Evolutionary conservation across 2,113 vertebrate species (phyloP), one percentile per base, ranked within the genome.

Genomic region (Dicentrarchus labrax): DNA sequence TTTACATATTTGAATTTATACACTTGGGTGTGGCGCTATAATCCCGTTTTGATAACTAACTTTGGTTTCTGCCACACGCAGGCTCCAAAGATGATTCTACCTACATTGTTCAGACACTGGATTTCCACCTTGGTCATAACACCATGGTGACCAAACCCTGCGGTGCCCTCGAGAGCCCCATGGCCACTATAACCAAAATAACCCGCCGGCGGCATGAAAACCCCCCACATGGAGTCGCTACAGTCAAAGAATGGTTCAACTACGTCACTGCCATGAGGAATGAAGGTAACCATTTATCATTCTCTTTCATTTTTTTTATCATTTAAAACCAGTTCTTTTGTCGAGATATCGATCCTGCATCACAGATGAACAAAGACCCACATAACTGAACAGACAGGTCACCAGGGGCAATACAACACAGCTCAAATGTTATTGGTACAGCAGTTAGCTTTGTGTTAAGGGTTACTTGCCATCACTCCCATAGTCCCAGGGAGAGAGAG

Each of bases 131-230:
- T 22, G 98, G 98, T 76, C 98, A 99, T 68, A 99, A 99, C 86
- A 99, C 98, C 0, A 99, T 99, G 98, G 98, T 99, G 72, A 99
- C 98, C 59, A 99, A 99, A 84, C 98, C 98, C 0, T 99, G 98
- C 4, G 98, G 98, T 15, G 97, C 98, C 13, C 94, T 99, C 0
- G 97, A 99, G 83, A 99, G 98, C 89, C 98, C 98, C 0, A 99
- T 99, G 98, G 98, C 98, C 24, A 99, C 98, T 7, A 99, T 99
- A 86, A 99, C 98, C 5, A 99, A 99, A 91, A 99, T 99, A 86
- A 99, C 98, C 1, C 95, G 98, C 9, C 96, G 97, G 1, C 96
- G 98, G 21, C 98, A 99, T 1, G 98, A 99, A 88, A 99, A 99
- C 82, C 98, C 98, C 1, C 98, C 98, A 0, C 98, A 99, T 0